These are phyloP conservation scores for Grammomys surdaster DNA, from an alignment of 2,113 vertebrate species.

Conservation along the genomic window DNA sequence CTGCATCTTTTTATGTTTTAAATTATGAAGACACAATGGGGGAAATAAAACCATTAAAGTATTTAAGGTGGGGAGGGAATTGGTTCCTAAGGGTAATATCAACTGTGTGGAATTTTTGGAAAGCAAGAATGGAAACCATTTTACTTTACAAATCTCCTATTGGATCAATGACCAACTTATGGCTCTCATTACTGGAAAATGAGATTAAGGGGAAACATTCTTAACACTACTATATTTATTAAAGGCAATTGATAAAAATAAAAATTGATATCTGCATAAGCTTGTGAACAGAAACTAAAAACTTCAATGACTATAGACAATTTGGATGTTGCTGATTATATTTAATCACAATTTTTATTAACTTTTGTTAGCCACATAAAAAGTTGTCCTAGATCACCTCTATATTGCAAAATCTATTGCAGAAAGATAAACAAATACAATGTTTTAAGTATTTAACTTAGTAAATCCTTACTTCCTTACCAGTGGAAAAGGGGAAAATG, in stretches of 20 bases:
- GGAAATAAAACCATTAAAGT: background rate
- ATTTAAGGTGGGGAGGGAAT: too few species aligned
- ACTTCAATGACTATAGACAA: background rate
- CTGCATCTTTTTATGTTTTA: background rate
- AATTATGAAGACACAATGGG: background rate
- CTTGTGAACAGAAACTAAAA: background rate
- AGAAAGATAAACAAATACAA: background rate
- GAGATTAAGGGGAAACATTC: background rate
- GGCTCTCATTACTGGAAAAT: background rate
- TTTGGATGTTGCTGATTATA: background rate
- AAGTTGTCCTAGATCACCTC: background rate
- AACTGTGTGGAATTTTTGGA: too few species aligned
- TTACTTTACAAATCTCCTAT: too few species aligned
- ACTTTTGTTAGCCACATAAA: background rate
- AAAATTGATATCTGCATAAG: background rate
- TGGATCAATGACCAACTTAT: too few species aligned
- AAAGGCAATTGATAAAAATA: background rate
- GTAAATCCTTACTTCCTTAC: background rate
- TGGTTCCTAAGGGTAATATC: too few species aligned
- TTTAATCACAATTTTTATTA: background rate
- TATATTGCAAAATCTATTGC: background rate
- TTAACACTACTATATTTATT: background rate
- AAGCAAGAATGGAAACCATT: too few species aligned
- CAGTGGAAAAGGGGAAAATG: background rate
- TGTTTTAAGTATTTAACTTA: background rate